Evolutionary conservation across 2,797 vertebrate species (phyloP), one percentile per base, ranked within the genome.

Genomic region (Phalloptychus januarius): DNA sequence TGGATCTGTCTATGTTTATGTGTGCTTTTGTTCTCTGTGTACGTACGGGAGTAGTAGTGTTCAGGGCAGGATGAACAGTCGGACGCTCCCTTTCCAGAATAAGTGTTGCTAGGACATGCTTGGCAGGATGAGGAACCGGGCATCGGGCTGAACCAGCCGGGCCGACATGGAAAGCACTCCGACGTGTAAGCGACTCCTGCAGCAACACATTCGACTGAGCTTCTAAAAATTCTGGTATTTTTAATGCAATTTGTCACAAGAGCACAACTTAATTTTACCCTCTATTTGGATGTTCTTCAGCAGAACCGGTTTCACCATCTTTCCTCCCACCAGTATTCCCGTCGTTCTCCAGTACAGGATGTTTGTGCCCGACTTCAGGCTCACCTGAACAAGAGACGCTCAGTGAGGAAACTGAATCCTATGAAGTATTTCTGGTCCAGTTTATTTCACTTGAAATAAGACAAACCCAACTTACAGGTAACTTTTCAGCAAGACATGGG

Each of bases 271-370:
- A 16, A 7, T 4, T 48, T 78, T 93, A 99, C 98, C 98, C 92
- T 99, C 96, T 79, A 99, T 98, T 18, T 96, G 96, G 85, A 99
- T 97, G 91, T 97, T 98, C 93, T 96, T 98, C 78, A 99, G 94
- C 77, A 99, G 91, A 78, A 99, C 97, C 8, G 97, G 97, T 88
- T 99, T 98, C 76, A 97, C 96, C 65, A 95, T 96, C 94, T 98
- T 98, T 40, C 97, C 95, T 6, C 97, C 97, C 86, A 98, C 96
- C 48, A 98, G 95, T 85, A 99, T 98, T 56, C 97, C 97, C 0
- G 98, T 99, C 40, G 98, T 99, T 90, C 97, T 97, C 98, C 98
- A 99, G 87, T 98, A 99, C 12, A 99, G 90, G 89, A 99, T 97
- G 87, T 99, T 99, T 44, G 96, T 97, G 2, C 98, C 98, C 7